Percentiles rank a stretch among this genome's conserved stretches.
Evolutionary conservation across 1,140 invertebrate genomes (phyloP).

Genomic region (Vollenhovia emeryi): DNA sequence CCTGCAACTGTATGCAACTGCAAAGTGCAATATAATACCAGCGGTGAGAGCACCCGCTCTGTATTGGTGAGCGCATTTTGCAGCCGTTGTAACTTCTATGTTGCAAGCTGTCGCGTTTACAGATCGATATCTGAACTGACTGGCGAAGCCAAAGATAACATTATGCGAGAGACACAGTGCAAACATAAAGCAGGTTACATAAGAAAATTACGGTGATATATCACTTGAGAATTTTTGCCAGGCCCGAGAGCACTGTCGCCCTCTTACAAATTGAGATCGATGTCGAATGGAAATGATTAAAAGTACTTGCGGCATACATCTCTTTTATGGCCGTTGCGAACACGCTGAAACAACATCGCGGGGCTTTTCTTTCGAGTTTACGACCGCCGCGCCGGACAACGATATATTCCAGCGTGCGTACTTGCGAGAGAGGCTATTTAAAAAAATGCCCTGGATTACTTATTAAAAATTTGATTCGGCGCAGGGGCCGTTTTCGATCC

Average conservation of each 20-base stretch:
- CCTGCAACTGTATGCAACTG: neutral
- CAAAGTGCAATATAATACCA: constrained; percentile 4
- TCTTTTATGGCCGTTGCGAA: neutral
- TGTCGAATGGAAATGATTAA: constrained; percentile 3
- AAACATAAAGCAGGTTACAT: neutral
- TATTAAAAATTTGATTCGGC: neutral
- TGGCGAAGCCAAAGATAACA: neutral
- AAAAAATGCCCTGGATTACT: no score
- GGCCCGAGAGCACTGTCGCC: neutral
- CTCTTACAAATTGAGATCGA: neutral
- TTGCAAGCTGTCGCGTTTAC: constrained; percentile 27
- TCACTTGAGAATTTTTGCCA: neutral
- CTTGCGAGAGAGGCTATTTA: neutral
- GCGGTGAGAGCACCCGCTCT: neutral
- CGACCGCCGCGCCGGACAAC: neutral
- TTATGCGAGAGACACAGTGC: neutral
- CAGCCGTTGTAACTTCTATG: constrained; percentile 20
- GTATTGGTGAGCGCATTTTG: constrained; percentile 17
- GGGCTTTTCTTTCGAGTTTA: neutral
- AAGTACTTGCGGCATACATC: neutral
- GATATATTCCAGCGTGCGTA: neutral
- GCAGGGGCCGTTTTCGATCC: neutral
- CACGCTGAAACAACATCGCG: neutral
- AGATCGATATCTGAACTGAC: constrained; percentile 33
- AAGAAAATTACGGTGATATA: constrained; percentile 21